Conservation (phyloP, 2,888 invertebrate genomes). For the Cryptops parisi region DNA sequence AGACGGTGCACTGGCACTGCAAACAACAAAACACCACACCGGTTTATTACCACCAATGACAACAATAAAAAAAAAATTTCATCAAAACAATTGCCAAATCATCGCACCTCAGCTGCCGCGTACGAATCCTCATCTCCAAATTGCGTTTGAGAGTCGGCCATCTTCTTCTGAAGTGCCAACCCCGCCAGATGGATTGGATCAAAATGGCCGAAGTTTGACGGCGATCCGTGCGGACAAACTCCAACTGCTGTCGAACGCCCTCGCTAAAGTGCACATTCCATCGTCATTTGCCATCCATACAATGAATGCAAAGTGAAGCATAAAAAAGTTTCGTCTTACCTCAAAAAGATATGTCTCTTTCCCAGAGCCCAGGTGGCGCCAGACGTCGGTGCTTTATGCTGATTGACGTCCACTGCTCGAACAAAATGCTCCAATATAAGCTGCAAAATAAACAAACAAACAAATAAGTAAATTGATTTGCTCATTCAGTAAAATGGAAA, state of each 20-base stretch:
- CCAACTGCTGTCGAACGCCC: conserved; percentile 77
- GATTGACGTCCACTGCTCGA: conserved; percentile 26
- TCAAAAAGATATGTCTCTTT: conserved; percentile 78
- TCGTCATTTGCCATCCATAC: too few relatives aligned
- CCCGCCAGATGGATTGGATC: conserved; percentile 72
- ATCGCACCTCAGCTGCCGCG: conserved; percentile 11
- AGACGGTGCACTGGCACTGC: conserved; percentile 1
- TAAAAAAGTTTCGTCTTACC: too few relatives aligned
- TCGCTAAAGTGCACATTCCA: too few relatives aligned
- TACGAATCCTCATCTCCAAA: conserved; percentile 22
- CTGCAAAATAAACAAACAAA: conserved; percentile 29
- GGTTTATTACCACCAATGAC: neutral
- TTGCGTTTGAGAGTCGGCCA: conserved; percentile 44
- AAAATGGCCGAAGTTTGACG: conserved; percentile 64
- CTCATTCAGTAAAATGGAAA: neutral
- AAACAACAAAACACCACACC: neutral
- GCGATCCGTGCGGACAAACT: conserved; percentile 60
- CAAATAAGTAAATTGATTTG: neutral
- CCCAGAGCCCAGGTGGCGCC: conserved; percentile 78
- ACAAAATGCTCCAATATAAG: conserved; percentile 54
- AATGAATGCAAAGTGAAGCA: too few relatives aligned
- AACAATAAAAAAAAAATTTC: neutral
- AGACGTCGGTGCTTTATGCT: conserved; percentile 35
- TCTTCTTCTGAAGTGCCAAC: conserved; percentile 52
- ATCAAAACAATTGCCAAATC: neutral